These are phyloP conservation scores for Rhopilema esculentum DNA, from an alignment of 30 jellyfish, hydroid and myxozoan species.

Conservation along the genomic window DNA sequence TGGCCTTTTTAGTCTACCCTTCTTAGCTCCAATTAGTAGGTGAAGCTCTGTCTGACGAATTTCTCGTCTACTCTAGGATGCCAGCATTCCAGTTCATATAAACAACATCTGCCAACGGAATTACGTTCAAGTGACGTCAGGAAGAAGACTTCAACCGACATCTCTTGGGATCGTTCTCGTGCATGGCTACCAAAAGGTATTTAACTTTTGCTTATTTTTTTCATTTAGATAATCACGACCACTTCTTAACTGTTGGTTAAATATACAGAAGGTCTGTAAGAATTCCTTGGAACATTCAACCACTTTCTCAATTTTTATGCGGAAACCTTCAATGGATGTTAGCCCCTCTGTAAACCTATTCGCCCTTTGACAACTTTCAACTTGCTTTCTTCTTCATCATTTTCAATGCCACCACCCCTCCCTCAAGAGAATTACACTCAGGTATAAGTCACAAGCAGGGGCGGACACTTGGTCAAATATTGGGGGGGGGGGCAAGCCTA, in stretches of 20 bases:
- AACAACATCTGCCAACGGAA: constrained; percentile 91
- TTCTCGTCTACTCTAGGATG: constrained; percentile 59
- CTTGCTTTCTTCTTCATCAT: no score
- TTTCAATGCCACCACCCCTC: no score
- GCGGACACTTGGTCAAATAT: no score
- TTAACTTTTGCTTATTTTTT: not conserved
- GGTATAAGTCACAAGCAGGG: no score
- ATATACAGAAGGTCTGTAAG: no score
- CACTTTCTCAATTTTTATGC: no score
- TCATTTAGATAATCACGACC: not conserved
- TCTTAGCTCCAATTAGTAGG: not conserved
- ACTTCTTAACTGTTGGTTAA: not conserved
- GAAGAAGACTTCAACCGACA: constrained; percentile 81
- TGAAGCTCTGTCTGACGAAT: not conserved
- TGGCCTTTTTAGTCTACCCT: not conserved
- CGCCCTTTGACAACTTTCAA: no score
- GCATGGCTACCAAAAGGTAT: constrained; percentile 94
- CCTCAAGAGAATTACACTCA: no score
- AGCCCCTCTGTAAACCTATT: no score
- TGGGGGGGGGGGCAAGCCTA: no score
- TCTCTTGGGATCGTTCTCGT: constrained; percentile 91
- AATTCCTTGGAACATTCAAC: no score
- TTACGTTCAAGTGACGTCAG: constrained; percentile 77
- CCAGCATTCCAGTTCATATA: constrained; percentile 91
- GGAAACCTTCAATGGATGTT: no score